A percentile compares a stretch with the other conserved stretches of the same genome.
Conservation (phyloP, 2,113 vertebrate genomes). For the Scophthalmus maximus region DNA sequence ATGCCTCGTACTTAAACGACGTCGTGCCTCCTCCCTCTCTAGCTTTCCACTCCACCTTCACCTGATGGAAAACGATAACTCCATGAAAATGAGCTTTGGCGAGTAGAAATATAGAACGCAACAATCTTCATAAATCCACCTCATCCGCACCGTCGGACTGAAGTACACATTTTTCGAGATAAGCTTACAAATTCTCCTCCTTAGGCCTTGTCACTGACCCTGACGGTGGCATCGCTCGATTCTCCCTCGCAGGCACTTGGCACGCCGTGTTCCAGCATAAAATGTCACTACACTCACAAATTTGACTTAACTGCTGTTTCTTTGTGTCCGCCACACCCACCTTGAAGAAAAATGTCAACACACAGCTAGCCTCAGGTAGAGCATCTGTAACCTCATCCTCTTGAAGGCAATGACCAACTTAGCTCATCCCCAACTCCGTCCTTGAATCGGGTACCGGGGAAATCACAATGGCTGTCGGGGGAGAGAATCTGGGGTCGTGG, state of each 20-base stretch:
- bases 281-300: slow-evolving; percentile 37
- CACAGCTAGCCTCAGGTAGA: slow-evolving; percentile 30
- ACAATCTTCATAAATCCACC: background rate
- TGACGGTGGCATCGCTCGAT: slow-evolving; percentile 34
- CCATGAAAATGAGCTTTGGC: background rate
- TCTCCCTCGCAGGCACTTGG: slow-evolving; percentile 14
- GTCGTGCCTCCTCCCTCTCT: background rate
- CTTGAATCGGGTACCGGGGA: slow-evolving; percentile 27
- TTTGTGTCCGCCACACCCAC: slow-evolving; percentile 38
- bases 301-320: slow-evolving; percentile 19
- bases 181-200: slow-evolving; percentile 26
- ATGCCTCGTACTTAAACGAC: too few species aligned
- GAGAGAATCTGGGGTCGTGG: background rate
- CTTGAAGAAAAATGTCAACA: slow-evolving; percentile 41
- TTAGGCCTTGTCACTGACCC: slow-evolving; percentile 37
- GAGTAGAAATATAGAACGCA: background rate
- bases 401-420: slow-evolving; percentile 5
- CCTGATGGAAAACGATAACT: slow-evolving; percentile 5
- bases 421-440: slow-evolving; percentile 22
- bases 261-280: slow-evolving; percentile 47
- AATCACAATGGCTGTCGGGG: background rate
- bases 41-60: background rate
- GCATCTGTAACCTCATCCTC: slow-evolving; percentile 6
- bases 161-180: slow-evolving; percentile 1
- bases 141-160: background rate